Evolutionary conservation across 2,888 invertebrate genomes (phyloP), one percentile per base, ranked within the genome.

Genomic region (Macrosoma leucophasiata): DNA sequence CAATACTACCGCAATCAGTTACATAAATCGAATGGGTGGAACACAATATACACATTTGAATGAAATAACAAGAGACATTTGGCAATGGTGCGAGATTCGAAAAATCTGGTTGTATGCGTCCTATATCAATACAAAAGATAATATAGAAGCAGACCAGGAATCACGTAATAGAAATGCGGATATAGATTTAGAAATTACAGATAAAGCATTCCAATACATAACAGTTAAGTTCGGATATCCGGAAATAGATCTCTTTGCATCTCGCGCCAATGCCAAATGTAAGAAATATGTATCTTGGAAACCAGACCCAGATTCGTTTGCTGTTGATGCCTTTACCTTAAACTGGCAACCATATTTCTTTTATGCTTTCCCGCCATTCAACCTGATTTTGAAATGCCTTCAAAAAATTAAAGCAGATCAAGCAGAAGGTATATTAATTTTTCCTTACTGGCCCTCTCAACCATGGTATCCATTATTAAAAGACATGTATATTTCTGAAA

Each of bases 381-480:
- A 10, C 0, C 13, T 43, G n/a, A 13, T 39, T 9, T 17, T 36
- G 18, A 43, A 40, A 28, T 36, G 33, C 14, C 9, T 48, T 13
- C 25, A 32, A 30, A 46, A 46, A 36, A 39, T 48, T n/a, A 36
- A 43, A 4, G 26, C 43, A 13, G 49, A 54, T n/a, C 6, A 41
- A 25, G 48, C 50, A 8, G 25, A 13, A 2, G 52, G 52, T 2
- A 45, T 52, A 3, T 13, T 55, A 1, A 45, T 48, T 4, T 48
- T 43, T 4, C 52, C 52, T 2, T 26, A 41, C 4, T 52, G 49
- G 48, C 42, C 48, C 4, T 33, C 42, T 7, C 52, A 54, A 21
- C 35, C 51, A 1, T 54, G 50, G 54, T 50, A 30, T 10, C 52
- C 50, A 1, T 17, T 48, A 1, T 9, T 47, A 8, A 25, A 28